Evolutionary conservation across 2,888 invertebrate species (phyloP).

Genomic region (Thalpophila matura): DNA sequence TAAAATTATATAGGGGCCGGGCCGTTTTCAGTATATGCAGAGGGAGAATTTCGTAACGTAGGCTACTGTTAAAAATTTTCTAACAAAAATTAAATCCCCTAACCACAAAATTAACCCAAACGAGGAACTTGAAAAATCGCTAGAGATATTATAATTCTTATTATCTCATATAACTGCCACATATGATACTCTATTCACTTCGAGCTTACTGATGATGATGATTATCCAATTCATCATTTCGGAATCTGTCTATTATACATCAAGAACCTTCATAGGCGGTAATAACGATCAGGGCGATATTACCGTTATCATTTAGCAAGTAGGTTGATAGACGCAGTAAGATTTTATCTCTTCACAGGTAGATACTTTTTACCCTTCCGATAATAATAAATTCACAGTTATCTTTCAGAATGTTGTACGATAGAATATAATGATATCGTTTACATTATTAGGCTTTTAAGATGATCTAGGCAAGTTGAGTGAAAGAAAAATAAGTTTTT

Average conservation of each 20-base stretch:
- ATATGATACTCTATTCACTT: not conserved
- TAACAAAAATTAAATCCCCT: no score
- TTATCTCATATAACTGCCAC: not conserved
- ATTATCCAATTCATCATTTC: conserved; percentile 31
- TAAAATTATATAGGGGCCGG: no score
- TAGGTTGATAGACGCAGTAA: conserved; percentile 24
- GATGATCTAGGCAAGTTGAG: conserved; percentile 1
- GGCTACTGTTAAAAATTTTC: no score
- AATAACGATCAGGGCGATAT: conserved; percentile 26
- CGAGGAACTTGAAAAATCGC: no score
- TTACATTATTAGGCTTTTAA: conserved; percentile 4
- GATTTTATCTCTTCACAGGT: conserved; percentile 49
- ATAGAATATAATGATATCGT: not conserved
- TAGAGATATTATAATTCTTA: no score
- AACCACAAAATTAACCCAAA: no score
- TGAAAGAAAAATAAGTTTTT: no score
- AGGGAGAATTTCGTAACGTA: no score
- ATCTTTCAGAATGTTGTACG: conserved; percentile 10
- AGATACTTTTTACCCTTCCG: conserved; percentile 7
- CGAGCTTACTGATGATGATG: no score
- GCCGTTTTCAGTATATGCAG: no score
- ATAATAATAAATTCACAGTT: conserved; percentile 23
- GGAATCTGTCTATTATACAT: conserved; percentile 29
- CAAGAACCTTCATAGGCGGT: not conserved
- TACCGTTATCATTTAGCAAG: conserved; percentile 33